These are phyloP conservation scores for Octodon degus DNA, from an alignment of 2,113 vertebrate species.

Conservation along the genomic window DNA sequence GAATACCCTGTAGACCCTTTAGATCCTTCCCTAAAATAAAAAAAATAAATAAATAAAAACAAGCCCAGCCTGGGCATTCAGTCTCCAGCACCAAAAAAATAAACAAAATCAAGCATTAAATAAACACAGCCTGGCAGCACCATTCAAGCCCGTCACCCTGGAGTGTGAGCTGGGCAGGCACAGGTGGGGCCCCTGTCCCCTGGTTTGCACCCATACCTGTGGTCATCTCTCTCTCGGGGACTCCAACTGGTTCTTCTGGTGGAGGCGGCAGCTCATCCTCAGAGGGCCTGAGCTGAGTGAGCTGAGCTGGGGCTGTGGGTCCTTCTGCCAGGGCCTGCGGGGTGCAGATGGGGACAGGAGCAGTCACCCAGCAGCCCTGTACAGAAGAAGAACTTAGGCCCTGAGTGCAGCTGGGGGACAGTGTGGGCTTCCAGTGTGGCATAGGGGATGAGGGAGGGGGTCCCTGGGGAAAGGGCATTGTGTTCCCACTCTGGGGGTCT, in stretches of 20 bases:
- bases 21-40: no score
- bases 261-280: conserved; percentile 39
- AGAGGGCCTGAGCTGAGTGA: not conserved
- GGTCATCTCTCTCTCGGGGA: conserved; percentile 47
- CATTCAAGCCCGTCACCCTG: not conserved
- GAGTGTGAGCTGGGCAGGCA: accelerated
- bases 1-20: no score
- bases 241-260: not conserved
- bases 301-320: not conserved
- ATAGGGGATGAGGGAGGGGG: not conserved
- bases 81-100: no score
- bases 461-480: not conserved
- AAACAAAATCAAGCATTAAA: no score
- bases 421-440: not conserved
- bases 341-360: not conserved
- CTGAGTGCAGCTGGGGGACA: not conserved
- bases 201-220: conserved; percentile 71
- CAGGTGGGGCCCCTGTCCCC: not conserved
- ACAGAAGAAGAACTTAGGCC: no score
- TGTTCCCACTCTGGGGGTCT: not conserved
- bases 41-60: no score
- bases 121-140: no score
- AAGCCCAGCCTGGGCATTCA: no score
- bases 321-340: conserved; percentile 28
- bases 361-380: not conserved